These are phyloP conservation scores for Microplitis mediator DNA, from an alignment of 1,140 invertebrate species.

Conservation along the genomic window DNA sequence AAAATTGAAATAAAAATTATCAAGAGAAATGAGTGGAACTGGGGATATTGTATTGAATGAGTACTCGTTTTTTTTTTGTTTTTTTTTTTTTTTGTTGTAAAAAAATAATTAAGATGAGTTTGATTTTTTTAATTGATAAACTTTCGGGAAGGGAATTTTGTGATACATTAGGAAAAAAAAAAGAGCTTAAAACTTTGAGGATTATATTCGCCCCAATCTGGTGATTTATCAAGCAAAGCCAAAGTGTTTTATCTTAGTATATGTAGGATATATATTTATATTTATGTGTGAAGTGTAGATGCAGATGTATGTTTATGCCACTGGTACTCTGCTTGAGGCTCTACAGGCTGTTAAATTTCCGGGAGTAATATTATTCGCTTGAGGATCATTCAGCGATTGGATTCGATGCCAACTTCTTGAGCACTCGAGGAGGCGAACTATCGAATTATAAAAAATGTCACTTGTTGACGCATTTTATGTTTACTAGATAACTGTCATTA, in stretches of 20 bases:
- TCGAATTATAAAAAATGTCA: conserved; percentile 4
- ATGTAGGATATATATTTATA: too few relatives aligned
- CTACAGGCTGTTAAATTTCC: conserved; percentile 17
- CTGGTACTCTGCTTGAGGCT: background rate
- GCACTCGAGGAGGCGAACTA: conserved; percentile 12
- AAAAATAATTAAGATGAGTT: too few relatives aligned
- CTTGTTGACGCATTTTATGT: background rate
- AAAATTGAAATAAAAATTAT: background rate
- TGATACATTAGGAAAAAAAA: too few relatives aligned
- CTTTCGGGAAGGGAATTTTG: too few relatives aligned
- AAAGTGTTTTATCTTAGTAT: background rate
- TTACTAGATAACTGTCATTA: background rate
- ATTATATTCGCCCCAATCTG: conserved; percentile 37
- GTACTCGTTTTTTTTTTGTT: too few relatives aligned
- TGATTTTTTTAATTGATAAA: too few relatives aligned
- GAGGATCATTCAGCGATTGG: conserved; percentile 3
- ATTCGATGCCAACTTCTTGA: conserved; percentile 22
- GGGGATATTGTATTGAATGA: too few relatives aligned
- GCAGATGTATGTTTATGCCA: background rate
- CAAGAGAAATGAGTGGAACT: background rate
- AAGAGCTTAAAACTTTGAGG: background rate
- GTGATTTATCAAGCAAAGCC: conserved; percentile 21
- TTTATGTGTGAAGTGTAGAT: too few relatives aligned
- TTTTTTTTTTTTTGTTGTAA: too few relatives aligned
- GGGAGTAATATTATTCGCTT: conserved; percentile 17